A percentile compares a stretch with the other conserved stretches of the same genome.
Evolutionary conservation across 2,888 invertebrate genomes (phyloP).

Genomic region (Synanthedon tipuliformis): DNA sequence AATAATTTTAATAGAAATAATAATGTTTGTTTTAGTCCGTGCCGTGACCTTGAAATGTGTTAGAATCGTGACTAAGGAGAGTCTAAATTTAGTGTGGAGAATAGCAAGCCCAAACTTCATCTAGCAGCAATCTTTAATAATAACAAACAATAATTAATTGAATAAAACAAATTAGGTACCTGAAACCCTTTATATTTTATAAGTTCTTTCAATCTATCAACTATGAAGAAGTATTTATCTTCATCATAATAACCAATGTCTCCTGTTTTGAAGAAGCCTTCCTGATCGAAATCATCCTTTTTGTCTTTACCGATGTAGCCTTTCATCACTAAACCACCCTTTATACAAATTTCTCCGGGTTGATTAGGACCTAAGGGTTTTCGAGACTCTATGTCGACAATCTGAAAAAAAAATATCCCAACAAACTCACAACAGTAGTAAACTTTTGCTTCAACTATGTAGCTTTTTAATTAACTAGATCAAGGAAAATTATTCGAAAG

Average conservation of each 20-base stretch:
- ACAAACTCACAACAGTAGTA: background rate
- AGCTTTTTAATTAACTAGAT: too few relatives aligned
- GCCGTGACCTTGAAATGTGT: too few relatives aligned
- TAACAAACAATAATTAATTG: too few relatives aligned
- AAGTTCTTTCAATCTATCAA: conserved; percentile 82
- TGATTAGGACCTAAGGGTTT: conserved; percentile 67
- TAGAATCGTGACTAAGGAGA: too few relatives aligned
- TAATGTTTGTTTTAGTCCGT: too few relatives aligned
- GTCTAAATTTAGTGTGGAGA: too few relatives aligned
- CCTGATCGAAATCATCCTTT: conserved; percentile 74
- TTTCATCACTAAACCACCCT: conserved; percentile 78
- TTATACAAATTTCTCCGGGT: conserved; percentile 81
- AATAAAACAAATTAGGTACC: conserved; percentile 28
- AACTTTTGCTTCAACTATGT: too few relatives aligned
- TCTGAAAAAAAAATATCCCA: conserved; percentile 24
- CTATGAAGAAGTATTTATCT: conserved; percentile 75
- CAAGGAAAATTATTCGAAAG: too few relatives aligned
- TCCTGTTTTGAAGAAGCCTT: conserved; percentile 79
- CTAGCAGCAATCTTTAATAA: too few relatives aligned
- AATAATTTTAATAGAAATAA: too few relatives aligned
- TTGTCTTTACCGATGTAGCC: conserved; percentile 76
- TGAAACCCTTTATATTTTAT: conserved; percentile 85
- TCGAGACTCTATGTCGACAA: conserved; percentile 70
- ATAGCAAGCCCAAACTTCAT: too few relatives aligned
- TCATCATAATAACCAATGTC: conserved; percentile 80